Percentiles rank a stretch among this genome's conserved stretches.
Evolutionary conservation across 1,140 invertebrate genomes (phyloP).

Genomic region (Diabrotica undecimpunctata): DNA sequence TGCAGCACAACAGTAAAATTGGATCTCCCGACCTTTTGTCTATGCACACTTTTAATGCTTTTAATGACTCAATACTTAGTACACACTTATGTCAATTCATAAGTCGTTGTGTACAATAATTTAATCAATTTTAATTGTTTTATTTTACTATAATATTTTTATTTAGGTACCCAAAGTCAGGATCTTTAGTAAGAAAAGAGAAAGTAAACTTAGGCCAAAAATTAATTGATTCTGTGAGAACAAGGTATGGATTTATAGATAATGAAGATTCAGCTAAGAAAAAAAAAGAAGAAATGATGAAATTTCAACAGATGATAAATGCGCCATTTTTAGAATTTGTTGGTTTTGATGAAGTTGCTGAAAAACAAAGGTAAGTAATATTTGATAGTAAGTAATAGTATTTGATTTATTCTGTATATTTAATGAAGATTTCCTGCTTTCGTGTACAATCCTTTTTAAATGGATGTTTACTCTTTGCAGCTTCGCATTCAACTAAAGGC

Average conservation of each 20-base stretch:
- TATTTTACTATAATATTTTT: background rate
- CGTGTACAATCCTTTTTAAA: no score
- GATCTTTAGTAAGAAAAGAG: slow-evolving; percentile 80
- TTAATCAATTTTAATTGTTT: no score
- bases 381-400: slow-evolving; percentile 7
- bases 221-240: slow-evolving; percentile 67
- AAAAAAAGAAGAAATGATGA: slow-evolving; percentile 58
- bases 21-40: no score
- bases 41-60: no score
- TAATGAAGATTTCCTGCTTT: no score
- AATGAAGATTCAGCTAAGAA: slow-evolving; percentile 56
- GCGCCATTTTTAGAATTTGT: slow-evolving; percentile 82
- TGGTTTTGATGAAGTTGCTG: slow-evolving; percentile 80
- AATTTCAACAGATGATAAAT: slow-evolving; percentile 63
- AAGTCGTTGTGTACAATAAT: no score
- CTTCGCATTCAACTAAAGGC: no score
- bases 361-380: slow-evolving; percentile 65
- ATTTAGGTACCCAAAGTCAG: slow-evolving; percentile 61
- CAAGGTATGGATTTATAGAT: slow-evolving; percentile 67
- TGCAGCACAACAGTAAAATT: no score
- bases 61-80: no score
- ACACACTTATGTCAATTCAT: no score
- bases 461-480: no score
- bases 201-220: slow-evolving; percentile 71
- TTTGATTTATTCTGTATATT: no score